Conservation (phyloP, 2,797 vertebrate species). For the Bradypodion pumilum region DNA sequence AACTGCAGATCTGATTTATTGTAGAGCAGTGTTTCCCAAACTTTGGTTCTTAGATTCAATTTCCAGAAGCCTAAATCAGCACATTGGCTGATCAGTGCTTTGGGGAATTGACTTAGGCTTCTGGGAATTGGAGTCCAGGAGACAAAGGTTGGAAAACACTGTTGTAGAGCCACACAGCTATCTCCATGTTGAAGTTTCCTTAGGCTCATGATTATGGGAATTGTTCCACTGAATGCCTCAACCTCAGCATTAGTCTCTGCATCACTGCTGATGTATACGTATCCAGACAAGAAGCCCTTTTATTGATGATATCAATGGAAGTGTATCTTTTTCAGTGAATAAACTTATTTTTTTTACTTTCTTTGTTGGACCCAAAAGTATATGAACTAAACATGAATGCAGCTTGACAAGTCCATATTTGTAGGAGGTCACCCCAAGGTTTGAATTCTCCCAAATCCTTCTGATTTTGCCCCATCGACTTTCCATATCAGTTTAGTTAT, state of each 20-base stretch:
- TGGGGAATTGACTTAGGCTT: no score
- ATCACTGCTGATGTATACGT: background rate
- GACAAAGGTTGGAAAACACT: no score
- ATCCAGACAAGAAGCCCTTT: background rate
- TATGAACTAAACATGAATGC: background rate
- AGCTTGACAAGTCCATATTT: background rate
- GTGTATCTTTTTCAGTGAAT: no score
- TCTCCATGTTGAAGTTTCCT: background rate
- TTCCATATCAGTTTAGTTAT: background rate
- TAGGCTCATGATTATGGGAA: background rate
- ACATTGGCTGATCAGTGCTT: no score
- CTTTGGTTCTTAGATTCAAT: no score
- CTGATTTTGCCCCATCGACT: background rate
- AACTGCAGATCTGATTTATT: background rate
- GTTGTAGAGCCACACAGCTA: background rate
- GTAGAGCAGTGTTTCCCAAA: no score
- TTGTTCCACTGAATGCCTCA: background rate
- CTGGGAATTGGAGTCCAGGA: no score
- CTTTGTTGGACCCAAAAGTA: background rate
- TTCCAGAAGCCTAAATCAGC: no score
- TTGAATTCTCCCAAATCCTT: background rate
- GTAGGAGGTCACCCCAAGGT: background rate
- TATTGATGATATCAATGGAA: background rate
- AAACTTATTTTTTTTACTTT: background rate
- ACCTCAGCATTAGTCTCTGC: background rate